Base-by-base conservation (phyloP, 2,888 invertebrate species). In the Spisula subtruncata region DNA sequence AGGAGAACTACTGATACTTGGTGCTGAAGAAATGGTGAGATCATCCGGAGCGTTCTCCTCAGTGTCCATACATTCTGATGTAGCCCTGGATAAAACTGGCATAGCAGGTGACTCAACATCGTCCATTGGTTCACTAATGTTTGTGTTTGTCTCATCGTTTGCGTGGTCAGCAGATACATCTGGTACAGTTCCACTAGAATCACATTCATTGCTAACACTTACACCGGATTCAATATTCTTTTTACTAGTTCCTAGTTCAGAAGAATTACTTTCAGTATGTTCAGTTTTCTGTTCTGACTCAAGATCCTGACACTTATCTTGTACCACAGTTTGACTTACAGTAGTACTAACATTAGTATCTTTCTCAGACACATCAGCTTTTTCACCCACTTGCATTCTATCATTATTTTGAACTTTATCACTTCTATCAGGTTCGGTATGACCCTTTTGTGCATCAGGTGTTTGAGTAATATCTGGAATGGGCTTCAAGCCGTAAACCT, bases 51-150 rank as follows among this genome's bases (percentile, higher is more conserved):
- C 75, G 75, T 66, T 79, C 29, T 84, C 75, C 48, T 66, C 41
- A 48, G 41, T 60, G 14, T 51, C 56, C 29, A 25, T 54, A 60
- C 75, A 79, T 51, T 79, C 29, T 46, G 88, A 90, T 1, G 46
- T 82, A 75, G 56, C 75, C 25, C 84, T 35, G 4, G 82, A 85
- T 60, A 84, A 48, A 6, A 87, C 81, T 18, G 87, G 84, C 85
- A 85, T 85, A 0, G 25, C 51, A 29, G 71, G 84, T 8, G 75
- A 84, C 16, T 83, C 83, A 10, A 32, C 48, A 18, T n/a, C n/a
- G n/a, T 66, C 75, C 51, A 54, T 80, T 66, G 32, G n/a, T 46
- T 32, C 46, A n/a, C 46, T 54, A 32, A 54, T 66, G 48, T 41
- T 46, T 35, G 51, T 66, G 48, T 41, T 46, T 35, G 51, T 32